Base-by-base conservation (phyloP, 2,888 invertebrate genomes). In the Gonocerus acuteangulatus region DNA sequence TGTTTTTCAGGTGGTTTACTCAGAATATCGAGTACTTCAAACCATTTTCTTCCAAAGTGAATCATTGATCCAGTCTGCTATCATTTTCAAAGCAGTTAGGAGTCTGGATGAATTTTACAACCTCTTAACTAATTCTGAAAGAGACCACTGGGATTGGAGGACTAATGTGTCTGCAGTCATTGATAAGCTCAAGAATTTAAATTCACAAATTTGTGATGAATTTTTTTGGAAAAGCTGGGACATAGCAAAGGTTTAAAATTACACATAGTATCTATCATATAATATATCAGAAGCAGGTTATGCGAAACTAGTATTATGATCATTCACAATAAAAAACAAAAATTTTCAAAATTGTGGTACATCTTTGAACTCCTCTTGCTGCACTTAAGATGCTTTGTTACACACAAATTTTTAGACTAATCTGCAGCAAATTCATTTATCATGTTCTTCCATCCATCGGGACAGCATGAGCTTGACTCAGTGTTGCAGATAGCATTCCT, bases 181-280 rank as follows among this genome's bases (percentile, higher is more conserved):
- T 57, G 64, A 64, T 27, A 56, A 52, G 19, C 44, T 66, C 18
- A 45, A 64, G 19, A 60, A 34, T 27, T 39, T 62, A 34, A 66
- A 66, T 59, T 59, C 66, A 2, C 59, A 60, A 22, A 23, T 66
- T 27, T 39, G 61, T 36, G 60, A 64, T 39, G 48, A 48, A 15
- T 66, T 64, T 56, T 66, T 66, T 48, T 58, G 60, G 44, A 62
- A 62, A 48, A 57, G 36, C 42, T 66, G 66, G 66, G 54, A 61
- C 44, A 52, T 63, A 19, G 32, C 58, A 9, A 60, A 63, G 62
- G 65, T 62, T 15, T 42, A 39, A n/a, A n/a, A n/a, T n/a, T n/a
- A n/a, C n/a, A n/a, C n/a, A n/a, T n/a, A n/a, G n/a, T n/a, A n/a
- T n/a, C n/a, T n/a, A n/a, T n/a, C n/a, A n/a, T n/a, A n/a, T n/a